These are phyloP conservation scores for Scolanthus callimorphus DNA, from an alignment of 92 coral and sea anemone species.

Conservation along the genomic window DNA sequence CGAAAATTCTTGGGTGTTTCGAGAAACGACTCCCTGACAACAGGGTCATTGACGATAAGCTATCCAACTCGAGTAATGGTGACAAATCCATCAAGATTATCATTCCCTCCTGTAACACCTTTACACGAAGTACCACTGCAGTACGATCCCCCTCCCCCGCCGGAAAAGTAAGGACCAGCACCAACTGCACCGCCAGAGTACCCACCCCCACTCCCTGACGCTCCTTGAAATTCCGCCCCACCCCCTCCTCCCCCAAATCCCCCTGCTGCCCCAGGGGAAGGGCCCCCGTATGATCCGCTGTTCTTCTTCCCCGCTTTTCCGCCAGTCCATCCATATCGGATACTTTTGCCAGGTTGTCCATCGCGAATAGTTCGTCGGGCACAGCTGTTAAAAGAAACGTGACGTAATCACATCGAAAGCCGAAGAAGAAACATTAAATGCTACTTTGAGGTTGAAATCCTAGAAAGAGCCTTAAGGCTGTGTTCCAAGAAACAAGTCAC, in stretches of 20 bases:
- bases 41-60: too few relatives aligned
- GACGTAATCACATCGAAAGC: too few relatives aligned
- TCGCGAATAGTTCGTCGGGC: too few relatives aligned
- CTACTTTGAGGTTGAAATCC: too few relatives aligned
- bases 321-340: conserved; percentile 47
- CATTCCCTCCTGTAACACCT: conserved; percentile 33
- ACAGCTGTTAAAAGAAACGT: too few relatives aligned
- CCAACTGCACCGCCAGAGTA: conserved; percentile 21
- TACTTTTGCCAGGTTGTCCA: too few relatives aligned
- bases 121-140: conserved; percentile 29
- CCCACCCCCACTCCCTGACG: conserved; percentile 61
- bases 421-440: too few relatives aligned
- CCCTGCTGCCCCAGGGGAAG: conserved; percentile 52
- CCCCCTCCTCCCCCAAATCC: conserved; percentile 62
- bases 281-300: conserved; percentile 45
- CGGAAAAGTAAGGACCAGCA: conserved; percentile 29
- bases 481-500: too few relatives aligned
- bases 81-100: conserved; percentile 29
- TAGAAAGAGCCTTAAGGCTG: too few relatives aligned
- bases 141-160: conserved; percentile 60
- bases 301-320: conserved; percentile 48
- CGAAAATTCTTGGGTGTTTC: too few relatives aligned
- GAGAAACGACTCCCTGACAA: too few relatives aligned
- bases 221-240: conserved; percentile 35
- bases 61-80: too few relatives aligned